Base-by-base conservation (phyloP, 2,888 invertebrate genomes). In the Oligia fasciuncula region DNA sequence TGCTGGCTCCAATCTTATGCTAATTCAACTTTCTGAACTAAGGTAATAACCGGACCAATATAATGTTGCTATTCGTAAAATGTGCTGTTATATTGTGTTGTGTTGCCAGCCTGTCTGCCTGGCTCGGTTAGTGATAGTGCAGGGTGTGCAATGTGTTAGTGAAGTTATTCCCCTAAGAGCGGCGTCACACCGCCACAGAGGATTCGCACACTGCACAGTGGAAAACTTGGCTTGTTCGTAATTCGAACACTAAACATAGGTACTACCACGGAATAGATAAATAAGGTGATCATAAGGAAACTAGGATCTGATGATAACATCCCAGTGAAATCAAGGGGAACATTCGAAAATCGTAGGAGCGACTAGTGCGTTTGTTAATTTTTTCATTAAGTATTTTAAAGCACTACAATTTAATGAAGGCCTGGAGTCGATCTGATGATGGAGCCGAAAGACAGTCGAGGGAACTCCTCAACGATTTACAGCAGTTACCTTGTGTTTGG, bases 1-100 rank as follows among this genome's bases (percentile, higher is more conserved):
- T 35, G 57, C 76, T 70, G 57, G 63, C 69, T 46, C 46, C 29
- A 68, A 46, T 74, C 35, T 54, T 43, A 70, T 46, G 70, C 43
- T 79, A 71, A 70, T 79, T 79, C 35, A 19, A 79, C 35, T 79
- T 78, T 77, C 78, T 19, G 43, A 46, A 23, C 13, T 51, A 77
- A 29, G 29, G 29, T 29, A 29, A 63, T 77, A 63, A 77, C 35
- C 46, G 40, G 40, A 76, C 57, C 40, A 35, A 54, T 57, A 43
- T 46, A 57, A 62, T 76, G 60, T 67, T 60, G 57, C 29, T 76
- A 8, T 60, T 60, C 40, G 57, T 60, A 29, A 40, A 57, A 76
- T 40, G n/a, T 66, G 35, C 49, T 51, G 49, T 67, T 54, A 65
- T 43, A 17, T 74, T 35, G 65, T 29, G 29, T 29, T 29, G 43